Evolutionary conservation across 2,888 invertebrate species (phyloP).

Genomic region (Hyposoter didymator): DNA sequence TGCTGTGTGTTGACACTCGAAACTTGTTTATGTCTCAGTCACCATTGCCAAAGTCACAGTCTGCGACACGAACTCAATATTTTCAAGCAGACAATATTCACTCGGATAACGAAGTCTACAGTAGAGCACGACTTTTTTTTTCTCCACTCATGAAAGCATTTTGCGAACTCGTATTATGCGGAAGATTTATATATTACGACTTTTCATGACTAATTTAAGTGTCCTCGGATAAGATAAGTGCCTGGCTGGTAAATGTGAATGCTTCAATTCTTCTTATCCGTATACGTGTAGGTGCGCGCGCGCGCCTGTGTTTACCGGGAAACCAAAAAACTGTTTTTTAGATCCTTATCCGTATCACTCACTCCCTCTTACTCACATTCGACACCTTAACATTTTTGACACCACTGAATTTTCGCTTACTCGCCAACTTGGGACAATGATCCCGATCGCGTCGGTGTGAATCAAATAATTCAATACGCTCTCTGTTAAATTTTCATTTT

Average conservation of each 20-base stretch:
- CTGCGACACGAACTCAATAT: conserved; percentile 11
- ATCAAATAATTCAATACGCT: not conserved
- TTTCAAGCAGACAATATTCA: conserved; percentile 3
- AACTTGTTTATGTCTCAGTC: conserved; percentile 9
- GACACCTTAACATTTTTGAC: not conserved
- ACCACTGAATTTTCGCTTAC: conserved; percentile 6
- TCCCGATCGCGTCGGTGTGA: not conserved
- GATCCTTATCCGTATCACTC: conserved; percentile 1
- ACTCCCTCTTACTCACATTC: not conserved
- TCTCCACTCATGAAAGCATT: not conserved
- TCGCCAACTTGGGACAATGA: not conserved
- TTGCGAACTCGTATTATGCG: not conserved
- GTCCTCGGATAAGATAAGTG: conserved; percentile 36
- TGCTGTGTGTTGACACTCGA: conserved; percentile 22
- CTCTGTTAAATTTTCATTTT: not conserved
- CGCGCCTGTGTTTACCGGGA: conserved; percentile 13
- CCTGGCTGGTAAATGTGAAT: conserved; percentile 1
- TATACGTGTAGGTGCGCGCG: conserved; percentile 11
- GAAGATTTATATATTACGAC: not conserved
- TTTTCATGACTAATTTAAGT: conserved; percentile 22
- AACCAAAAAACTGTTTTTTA: conserved; percentile 13
- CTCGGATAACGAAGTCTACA: not conserved
- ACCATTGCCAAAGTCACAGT: conserved; percentile 3
- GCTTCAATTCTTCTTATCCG: conserved; percentile 1
- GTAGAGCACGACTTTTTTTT: not conserved